Conservation (phyloP, 2,113 vertebrate species). For the Nanorana parkeri region DNA sequence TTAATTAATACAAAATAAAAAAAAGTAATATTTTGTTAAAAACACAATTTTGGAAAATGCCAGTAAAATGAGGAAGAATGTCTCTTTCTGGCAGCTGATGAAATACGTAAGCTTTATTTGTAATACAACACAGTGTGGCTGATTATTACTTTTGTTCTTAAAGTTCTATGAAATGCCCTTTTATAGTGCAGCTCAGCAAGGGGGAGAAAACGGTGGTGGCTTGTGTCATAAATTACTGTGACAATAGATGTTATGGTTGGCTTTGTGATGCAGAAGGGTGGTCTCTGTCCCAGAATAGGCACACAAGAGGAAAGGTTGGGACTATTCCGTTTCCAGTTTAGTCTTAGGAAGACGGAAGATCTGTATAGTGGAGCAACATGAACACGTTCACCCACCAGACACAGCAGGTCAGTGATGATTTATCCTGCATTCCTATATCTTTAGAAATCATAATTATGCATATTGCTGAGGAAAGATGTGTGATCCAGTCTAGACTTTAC, state of each 20-base stretch:
- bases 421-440: neutral
- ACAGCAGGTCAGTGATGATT: slow-evolving; percentile 29
- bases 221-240: slow-evolving; percentile 39
- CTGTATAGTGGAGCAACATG: neutral
- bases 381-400: neutral
- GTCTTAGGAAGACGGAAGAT: neutral
- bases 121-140: neutral
- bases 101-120: too few species aligned
- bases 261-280: slow-evolving; percentile 9
- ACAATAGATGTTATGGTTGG: slow-evolving; percentile 40
- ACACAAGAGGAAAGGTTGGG: slow-evolving; percentile 26
- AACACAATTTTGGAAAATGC: too few species aligned
- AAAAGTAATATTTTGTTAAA: too few species aligned
- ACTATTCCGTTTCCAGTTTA: slow-evolving; percentile 15
- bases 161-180: slow-evolving; percentile 17
- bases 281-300: slow-evolving; percentile 11
- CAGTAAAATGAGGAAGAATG: too few species aligned
- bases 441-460: too few species aligned
- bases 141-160: slow-evolving; percentile 4
- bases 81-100: too few species aligned
- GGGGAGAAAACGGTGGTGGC: neutral
- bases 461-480: too few species aligned
- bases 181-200: slow-evolving; percentile 35
- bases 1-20: too few species aligned
- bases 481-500: too few species aligned